A percentile compares a stretch with the other conserved stretches of the same genome.
phyloP scores from a whole-genome alignment of 1,140 invertebrate species.

The Anastrepha ludens region DNA sequence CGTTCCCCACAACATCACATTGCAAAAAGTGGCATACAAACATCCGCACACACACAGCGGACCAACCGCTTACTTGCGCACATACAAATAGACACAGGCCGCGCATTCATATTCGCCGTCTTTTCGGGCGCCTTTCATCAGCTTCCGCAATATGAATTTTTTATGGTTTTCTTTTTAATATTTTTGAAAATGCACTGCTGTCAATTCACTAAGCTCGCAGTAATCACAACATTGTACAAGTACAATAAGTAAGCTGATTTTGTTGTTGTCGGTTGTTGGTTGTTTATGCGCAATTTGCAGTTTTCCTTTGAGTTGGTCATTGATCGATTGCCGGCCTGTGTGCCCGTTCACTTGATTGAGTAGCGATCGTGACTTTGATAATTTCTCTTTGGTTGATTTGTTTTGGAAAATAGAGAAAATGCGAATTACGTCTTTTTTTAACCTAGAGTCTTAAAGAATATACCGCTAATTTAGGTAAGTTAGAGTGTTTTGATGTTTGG shows the following conservation, averaged over 20 bases:
- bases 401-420: not conserved
- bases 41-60: not conserved
- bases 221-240: constrained; percentile 27
- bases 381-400: not conserved
- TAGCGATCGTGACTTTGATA: constrained; percentile 29
- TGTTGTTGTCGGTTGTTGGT: not conserved
- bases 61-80: not conserved
- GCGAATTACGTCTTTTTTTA: too few species aligned
- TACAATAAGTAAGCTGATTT: not conserved
- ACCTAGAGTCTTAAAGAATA: too few species aligned
- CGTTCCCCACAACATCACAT: not conserved
- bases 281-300: constrained; percentile 1
- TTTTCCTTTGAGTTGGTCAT: constrained; percentile 21
- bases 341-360: not conserved
- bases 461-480: too few species aligned
- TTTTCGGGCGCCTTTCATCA: constrained; percentile 5
- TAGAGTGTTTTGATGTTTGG: too few species aligned
- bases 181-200: not conserved
- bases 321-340: not conserved
- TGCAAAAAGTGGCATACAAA: not conserved
- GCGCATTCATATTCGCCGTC: not conserved
- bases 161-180: not conserved
- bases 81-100: not conserved
- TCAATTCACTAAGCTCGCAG: not conserved
- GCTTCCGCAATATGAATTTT: not conserved